These are phyloP conservation scores for Microtus ochrogaster DNA, from an alignment of 2,113 vertebrate species.

Conservation along the genomic window DNA sequence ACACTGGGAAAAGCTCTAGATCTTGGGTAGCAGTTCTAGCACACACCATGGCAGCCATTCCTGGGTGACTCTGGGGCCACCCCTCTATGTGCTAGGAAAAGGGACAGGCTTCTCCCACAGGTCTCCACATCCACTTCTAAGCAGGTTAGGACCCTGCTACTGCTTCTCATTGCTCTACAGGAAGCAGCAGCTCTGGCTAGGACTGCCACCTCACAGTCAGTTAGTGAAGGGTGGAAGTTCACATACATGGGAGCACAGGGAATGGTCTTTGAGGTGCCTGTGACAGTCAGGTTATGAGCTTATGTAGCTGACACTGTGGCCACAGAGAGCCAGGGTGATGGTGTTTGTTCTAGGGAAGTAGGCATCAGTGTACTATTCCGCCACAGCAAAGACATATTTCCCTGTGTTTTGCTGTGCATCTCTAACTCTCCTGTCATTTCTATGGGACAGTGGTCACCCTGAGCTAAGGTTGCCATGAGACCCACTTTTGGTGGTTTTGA, in stretches of 20 bases:
- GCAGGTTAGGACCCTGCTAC: neutral
- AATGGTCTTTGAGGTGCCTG: neutral
- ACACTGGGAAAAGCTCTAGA: neutral
- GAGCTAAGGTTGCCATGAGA: neutral
- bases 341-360: neutral
- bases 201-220: neutral
- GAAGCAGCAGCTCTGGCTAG: neutral
- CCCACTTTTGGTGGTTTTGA: neutral
- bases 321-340: neutral
- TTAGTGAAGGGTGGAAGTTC: neutral
- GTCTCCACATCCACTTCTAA: neutral
- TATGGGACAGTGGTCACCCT: fast-evolving
- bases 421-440: neutral
- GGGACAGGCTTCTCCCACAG: neutral
- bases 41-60: neutral
- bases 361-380: neutral
- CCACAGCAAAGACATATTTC: fast-evolving
- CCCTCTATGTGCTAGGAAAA: neutral
- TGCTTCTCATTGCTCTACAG: fast-evolving
- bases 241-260: neutral
- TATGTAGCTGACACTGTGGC: neutral
- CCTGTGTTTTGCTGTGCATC: neutral
- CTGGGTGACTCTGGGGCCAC: neutral
- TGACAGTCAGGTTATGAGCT: neutral
- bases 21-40: neutral